Evolutionary conservation across 1,140 invertebrate species (phyloP).

Genomic region (Gonioctena quinquepunctata): DNA sequence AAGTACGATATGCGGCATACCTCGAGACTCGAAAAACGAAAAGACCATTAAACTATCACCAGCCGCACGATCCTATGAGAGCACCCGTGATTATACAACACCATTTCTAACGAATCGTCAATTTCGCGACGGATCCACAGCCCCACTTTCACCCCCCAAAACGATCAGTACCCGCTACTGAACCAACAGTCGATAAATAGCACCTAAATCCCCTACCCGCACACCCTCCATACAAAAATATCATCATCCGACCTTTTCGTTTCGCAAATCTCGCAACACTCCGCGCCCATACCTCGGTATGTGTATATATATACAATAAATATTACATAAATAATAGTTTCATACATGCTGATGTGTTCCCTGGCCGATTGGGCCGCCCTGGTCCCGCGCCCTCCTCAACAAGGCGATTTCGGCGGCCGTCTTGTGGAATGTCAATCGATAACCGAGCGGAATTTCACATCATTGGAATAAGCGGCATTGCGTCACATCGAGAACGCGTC

Average conservation of each 20-base stretch:
- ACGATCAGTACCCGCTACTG: not conserved
- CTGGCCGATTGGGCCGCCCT: constrained; percentile 47
- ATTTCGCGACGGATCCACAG: too few species aligned
- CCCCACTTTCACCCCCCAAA: not conserved
- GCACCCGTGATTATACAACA: not conserved
- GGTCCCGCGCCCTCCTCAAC: constrained; percentile 47
- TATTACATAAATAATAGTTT: constrained; percentile 4
- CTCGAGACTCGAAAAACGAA: not conserved
- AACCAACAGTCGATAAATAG: not conserved
- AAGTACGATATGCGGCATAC: not conserved
- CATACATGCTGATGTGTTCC: constrained; percentile 37
- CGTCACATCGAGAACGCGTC: not conserved
- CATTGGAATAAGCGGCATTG: constrained; percentile 46
- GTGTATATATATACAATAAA: constrained; percentile 9
- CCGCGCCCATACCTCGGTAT: not conserved
- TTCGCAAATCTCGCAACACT: not conserved
- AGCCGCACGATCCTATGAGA: not conserved
- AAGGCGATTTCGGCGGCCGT: constrained; percentile 47
- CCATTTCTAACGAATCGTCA: too few species aligned
- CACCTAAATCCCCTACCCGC: not conserved
- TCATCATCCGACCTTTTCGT: not conserved
- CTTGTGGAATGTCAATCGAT: constrained; percentile 52
- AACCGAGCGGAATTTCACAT: constrained; percentile 49
- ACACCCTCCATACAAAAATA: not conserved
- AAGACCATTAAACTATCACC: not conserved